These are phyloP conservation scores for Machimus rusticus DNA, from an alignment of 2,888 invertebrate genomes.

Conservation along the genomic window DNA sequence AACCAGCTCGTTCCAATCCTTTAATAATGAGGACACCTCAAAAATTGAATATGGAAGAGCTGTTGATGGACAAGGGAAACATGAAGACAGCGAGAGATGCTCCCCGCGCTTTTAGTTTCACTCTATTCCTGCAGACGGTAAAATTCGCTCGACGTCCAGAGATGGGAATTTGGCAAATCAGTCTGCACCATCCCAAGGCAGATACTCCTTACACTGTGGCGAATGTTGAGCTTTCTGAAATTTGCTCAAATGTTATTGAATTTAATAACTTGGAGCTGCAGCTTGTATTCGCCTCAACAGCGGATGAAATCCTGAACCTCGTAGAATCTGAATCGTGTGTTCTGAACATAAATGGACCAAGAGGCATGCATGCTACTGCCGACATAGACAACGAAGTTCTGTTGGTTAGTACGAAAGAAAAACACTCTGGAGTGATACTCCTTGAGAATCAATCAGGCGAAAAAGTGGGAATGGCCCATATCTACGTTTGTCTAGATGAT, in stretches of 20 bases:
- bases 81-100: slow-evolving; percentile 37
- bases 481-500: slow-evolving; percentile 49
- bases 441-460: slow-evolving; percentile 47
- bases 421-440: slow-evolving; percentile 45
- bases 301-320: slow-evolving; percentile 45
- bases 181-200: slow-evolving; percentile 49
- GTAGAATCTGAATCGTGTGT: slow-evolving; percentile 48
- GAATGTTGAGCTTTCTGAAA: slow-evolving; percentile 47
- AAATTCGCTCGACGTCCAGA: slow-evolving; percentile 47
- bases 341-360: slow-evolving; percentile 49
- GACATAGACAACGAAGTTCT: slow-evolving; percentile 49
- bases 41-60: slow-evolving; percentile 19
- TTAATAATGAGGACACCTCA: neutral
- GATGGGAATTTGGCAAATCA: slow-evolving; percentile 50
- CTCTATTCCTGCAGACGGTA: slow-evolving; percentile 46
- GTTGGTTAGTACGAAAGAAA: slow-evolving; percentile 45
- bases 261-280: slow-evolving; percentile 49
- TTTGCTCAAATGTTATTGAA: slow-evolving; percentile 45
- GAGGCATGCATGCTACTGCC: slow-evolving; percentile 46
- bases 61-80: slow-evolving; percentile 30
- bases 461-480: slow-evolving; percentile 49
- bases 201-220: slow-evolving; percentile 47
- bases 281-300: slow-evolving; percentile 48
- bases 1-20: neutral
- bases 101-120: slow-evolving; percentile 48